These are phyloP conservation scores for Colinus virginianus DNA, from an alignment of 2,113 vertebrate genomes.

Conservation along the genomic window DNA sequence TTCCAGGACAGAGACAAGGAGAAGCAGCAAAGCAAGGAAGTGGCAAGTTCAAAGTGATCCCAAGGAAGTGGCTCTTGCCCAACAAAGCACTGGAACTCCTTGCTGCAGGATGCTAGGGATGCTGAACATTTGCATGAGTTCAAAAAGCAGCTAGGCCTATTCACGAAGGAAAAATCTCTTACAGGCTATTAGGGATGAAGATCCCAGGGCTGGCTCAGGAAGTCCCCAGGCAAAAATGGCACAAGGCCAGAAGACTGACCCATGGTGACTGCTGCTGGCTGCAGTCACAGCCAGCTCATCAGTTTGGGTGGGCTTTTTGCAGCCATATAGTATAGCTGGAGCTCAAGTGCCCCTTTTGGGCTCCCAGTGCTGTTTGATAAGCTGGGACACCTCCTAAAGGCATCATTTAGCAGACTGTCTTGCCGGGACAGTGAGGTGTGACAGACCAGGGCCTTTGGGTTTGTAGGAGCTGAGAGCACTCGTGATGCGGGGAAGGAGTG, in stretches of 20 bases:
- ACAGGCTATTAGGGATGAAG: constrained; percentile 1
- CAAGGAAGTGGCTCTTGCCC: constrained; percentile 22
- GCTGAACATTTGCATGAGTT: constrained; percentile 41
- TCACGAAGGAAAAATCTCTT: constrained; percentile 8
- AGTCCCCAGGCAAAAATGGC: constrained; percentile 13
- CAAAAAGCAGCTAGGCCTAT: neutral
- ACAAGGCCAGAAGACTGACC: neutral
- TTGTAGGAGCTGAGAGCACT: neutral
- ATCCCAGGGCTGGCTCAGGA: neutral
- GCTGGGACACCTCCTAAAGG: neutral
- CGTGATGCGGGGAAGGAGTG: neutral
- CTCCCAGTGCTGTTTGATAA: neutral
- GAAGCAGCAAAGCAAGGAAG: neutral
- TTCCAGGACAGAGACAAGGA: neutral
- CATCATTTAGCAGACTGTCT: neutral
- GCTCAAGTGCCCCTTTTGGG: neutral
- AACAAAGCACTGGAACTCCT: constrained; percentile 22
- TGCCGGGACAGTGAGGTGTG: neutral
- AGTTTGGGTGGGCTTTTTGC: neutral
- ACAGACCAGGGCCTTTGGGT: neutral
- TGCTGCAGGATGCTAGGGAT: neutral
- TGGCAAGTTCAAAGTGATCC: constrained; percentile 3
- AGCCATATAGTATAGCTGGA: neutral
- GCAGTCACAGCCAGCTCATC: neutral
- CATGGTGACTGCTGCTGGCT: neutral